These are phyloP conservation scores for Rhagonycha lutea DNA, from an alignment of 2,888 invertebrate genomes.

Conservation along the genomic window DNA sequence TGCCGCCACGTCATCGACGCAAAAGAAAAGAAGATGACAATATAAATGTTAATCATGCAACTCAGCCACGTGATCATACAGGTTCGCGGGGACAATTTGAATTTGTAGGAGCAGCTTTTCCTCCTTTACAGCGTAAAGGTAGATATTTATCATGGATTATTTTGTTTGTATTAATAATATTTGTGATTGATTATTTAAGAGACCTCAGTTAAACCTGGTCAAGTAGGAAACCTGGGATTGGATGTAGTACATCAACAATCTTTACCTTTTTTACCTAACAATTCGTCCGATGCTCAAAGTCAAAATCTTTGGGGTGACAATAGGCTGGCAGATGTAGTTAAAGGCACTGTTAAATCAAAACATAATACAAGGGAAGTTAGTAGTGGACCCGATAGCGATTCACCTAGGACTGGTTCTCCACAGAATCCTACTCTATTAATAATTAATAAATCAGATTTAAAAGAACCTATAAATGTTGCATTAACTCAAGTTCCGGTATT, in stretches of 20 bases:
- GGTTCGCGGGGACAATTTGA: slow-evolving; percentile 68
- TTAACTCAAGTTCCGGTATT: background rate
- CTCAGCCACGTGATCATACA: slow-evolving; percentile 43
- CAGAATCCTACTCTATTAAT: slow-evolving; percentile 31
- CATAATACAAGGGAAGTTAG: slow-evolving; percentile 49
- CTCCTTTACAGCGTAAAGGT: slow-evolving; percentile 72
- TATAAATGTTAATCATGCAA: slow-evolving; percentile 14
- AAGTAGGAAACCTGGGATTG: slow-evolving; percentile 44
- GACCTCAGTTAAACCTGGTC: slow-evolving; percentile 33
- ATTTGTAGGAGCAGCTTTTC: slow-evolving; percentile 78
- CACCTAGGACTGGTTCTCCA: slow-evolving; percentile 49
- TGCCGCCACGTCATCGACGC: slow-evolving; percentile 55
- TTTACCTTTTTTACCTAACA: slow-evolving; percentile 39
- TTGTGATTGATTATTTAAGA: slow-evolving; percentile 38
- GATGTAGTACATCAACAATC: slow-evolving; percentile 37
- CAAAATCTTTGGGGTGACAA: slow-evolving; percentile 58
- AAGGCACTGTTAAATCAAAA: slow-evolving; percentile 69
- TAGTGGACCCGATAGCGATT: slow-evolving; percentile 47
- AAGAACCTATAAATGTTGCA: background rate
- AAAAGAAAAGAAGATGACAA: slow-evolving; percentile 53
- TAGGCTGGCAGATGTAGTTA: slow-evolving; percentile 79
- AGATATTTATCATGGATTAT: slow-evolving; percentile 30
- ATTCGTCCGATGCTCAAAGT: slow-evolving; percentile 39
- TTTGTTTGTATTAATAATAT: slow-evolving; percentile 27
- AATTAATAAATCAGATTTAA: background rate